Conservation (phyloP, 2,113 vertebrate species). For the Carollia perspicillata region DNA sequence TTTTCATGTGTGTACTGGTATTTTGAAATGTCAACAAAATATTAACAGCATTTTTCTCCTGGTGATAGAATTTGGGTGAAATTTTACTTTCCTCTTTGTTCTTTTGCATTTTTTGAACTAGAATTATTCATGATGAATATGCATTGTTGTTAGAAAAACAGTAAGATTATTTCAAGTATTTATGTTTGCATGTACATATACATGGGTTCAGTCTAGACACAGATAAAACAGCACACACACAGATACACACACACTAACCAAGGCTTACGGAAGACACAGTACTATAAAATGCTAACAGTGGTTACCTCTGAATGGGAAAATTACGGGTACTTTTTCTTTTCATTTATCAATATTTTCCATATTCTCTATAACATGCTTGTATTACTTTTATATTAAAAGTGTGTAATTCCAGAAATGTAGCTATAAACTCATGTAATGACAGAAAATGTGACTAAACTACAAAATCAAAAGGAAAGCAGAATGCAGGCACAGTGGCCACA, state of each 20-base stretch:
- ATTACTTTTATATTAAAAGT: constrained; percentile 47
- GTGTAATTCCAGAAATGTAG: constrained; percentile 32
- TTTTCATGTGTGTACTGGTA: background rate
- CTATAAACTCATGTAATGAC: constrained; percentile 1
- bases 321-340: constrained; percentile 2
- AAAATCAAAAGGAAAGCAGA: background rate
- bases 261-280: constrained; percentile 3
- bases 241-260: background rate
- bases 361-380: constrained; percentile 24
- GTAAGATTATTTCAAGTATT: constrained; percentile 24
- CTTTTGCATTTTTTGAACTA: constrained; percentile 1
- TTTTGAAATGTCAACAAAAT: constrained; percentile 32
- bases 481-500: background rate
- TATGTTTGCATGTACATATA: constrained; percentile 15
- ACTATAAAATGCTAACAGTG: constrained; percentile 1
- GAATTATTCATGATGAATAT: constrained; percentile 17
- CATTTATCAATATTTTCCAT: constrained; percentile 19
- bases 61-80: background rate
- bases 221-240: constrained; percentile 37
- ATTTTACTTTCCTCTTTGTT: constrained; percentile 35
- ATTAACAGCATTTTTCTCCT: background rate
- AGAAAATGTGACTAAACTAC: constrained; percentile 11
- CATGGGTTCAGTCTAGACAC: background rate
- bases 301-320: constrained; percentile 34
- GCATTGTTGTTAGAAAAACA: constrained; percentile 14